Evolutionary conservation across 2,797 vertebrate species (phyloP).

Genomic region (Fistularia tabacaria): DNA sequence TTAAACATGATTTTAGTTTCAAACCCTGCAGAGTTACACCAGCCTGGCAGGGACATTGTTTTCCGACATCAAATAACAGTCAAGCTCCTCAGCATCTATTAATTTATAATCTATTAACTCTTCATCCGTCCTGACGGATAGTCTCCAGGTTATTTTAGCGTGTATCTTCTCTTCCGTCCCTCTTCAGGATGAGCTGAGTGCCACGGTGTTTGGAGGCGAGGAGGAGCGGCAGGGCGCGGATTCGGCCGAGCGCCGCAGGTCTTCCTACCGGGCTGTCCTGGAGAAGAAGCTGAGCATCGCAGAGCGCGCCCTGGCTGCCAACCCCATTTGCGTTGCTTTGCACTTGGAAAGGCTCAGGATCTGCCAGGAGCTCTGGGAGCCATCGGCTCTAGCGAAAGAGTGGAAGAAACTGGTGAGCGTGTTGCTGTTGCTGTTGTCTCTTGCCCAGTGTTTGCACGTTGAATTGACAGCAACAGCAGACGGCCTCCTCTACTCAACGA

Average conservation of each 20-base stretch:
- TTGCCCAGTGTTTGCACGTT: not conserved
- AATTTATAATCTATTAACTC: not conserved
- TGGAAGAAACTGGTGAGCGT: conserved; percentile 87
- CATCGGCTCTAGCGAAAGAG: conserved; percentile 82
- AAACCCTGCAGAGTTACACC: no score
- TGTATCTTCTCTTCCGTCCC: not conserved
- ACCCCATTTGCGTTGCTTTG: conserved; percentile 83
- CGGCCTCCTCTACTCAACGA: not conserved
- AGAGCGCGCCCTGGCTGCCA: conserved; percentile 86
- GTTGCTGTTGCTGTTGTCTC: no score
- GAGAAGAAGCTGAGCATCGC: conserved; percentile 94
- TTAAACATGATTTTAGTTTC: no score
- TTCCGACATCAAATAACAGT: no score
- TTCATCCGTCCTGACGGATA: not conserved
- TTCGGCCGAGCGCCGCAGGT: conserved; percentile 65
- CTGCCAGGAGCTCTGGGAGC: conserved; percentile 90
- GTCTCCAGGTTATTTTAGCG: not conserved
- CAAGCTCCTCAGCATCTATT: no score
- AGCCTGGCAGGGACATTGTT: no score
- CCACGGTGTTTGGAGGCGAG: conserved; percentile 53
- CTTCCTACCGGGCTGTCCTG: conserved; percentile 79
- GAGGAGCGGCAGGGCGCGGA: conserved; percentile 67
- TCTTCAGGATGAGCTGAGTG: conserved; percentile 81
- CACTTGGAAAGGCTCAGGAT: conserved; percentile 85
- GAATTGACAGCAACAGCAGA: no score